Evolutionary conservation across 2,113 vertebrate species (phyloP).

Genomic region (Myodes glareolus): DNA sequence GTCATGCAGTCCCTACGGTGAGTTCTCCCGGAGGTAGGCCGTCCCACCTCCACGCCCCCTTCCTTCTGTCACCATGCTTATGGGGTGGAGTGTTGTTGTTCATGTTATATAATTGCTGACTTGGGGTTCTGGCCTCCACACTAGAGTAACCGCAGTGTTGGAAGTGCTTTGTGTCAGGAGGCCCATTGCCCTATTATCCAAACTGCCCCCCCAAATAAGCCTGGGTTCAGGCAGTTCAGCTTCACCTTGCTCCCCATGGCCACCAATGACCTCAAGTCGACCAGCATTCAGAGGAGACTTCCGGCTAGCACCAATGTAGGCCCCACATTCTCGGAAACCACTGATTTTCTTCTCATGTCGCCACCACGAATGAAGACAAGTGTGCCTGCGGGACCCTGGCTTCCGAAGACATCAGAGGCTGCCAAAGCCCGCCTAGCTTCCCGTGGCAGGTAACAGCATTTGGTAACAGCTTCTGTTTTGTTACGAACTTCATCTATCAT

Average conservation of each 20-base stretch:
- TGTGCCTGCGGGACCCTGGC: conserved; percentile 85
- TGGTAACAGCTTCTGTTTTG: background rate
- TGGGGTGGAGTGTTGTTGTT: background rate
- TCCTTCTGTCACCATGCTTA: background rate
- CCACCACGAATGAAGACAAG: conserved; percentile 73
- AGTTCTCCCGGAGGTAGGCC: background rate
- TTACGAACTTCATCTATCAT: background rate
- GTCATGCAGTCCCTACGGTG: conserved; percentile 89
- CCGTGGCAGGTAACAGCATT: conserved; percentile 92
- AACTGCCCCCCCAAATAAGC: background rate
- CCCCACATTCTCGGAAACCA: background rate
- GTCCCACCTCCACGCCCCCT: background rate
- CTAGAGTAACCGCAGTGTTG: background rate
- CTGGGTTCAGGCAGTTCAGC: background rate
- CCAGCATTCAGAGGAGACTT: background rate
- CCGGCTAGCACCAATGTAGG: background rate
- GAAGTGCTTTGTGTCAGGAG: background rate
- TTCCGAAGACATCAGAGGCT: background rate
- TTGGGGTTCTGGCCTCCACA: background rate
- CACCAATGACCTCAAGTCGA: background rate
- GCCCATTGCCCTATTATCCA: background rate
- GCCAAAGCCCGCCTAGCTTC: conserved; percentile 74
- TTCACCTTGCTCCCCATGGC: background rate
- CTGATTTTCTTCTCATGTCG: conserved; percentile 31
- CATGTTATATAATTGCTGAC: background rate